phyloP scores from a whole-genome alignment of 2,888 invertebrate species.

The Tipula helvola region DNA sequence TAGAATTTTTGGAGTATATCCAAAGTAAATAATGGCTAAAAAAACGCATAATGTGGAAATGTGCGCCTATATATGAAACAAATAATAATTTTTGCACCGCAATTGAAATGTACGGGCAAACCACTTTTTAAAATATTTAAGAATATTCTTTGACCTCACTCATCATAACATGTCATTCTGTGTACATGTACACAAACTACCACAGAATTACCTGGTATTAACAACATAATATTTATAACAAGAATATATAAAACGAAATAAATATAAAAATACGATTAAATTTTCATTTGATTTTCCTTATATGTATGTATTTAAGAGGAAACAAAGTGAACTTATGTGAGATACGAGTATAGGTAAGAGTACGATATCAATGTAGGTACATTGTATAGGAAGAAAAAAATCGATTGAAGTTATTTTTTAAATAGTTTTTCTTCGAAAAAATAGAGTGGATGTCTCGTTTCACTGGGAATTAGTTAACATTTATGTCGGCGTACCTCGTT shows the following conservation, averaged over 20 bases:
- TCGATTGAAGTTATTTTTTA: background rate
- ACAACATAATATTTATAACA: background rate
- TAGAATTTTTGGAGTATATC: background rate
- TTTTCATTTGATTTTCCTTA: background rate
- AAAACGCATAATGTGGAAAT: background rate
- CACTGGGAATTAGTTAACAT: background rate
- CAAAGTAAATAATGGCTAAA: background rate
- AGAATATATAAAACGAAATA: background rate
- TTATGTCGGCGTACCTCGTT: background rate
- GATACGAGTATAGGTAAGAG: background rate
- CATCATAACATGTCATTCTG: background rate
- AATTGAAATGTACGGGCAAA: background rate
- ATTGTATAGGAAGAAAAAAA: background rate
- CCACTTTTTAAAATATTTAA: background rate
- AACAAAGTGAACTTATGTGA: background rate
- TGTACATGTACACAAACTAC: background rate
- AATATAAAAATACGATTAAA: background rate
- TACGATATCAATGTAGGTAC: background rate
- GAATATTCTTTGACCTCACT: background rate
- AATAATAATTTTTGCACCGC: background rate
- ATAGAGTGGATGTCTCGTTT: background rate
- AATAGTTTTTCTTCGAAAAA: background rate
- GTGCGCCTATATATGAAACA: background rate
- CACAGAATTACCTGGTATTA: background rate
- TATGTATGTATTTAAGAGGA: background rate